Conservation (phyloP, 2,797 vertebrate species). For the Oophaga sylvatica region DNA sequence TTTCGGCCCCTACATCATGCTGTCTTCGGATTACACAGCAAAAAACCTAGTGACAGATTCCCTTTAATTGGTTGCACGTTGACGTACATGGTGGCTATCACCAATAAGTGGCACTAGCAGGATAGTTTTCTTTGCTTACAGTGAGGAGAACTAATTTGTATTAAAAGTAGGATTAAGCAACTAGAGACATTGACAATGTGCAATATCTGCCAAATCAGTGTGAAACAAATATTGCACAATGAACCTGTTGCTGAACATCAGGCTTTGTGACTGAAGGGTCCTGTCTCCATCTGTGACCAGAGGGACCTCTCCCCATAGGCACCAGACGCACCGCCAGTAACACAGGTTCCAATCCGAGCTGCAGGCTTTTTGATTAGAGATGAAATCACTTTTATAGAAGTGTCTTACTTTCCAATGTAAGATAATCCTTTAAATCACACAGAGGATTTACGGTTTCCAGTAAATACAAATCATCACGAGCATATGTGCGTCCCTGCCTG, state of each 20-base stretch:
- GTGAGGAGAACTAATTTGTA: no score
- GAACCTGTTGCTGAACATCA: background rate
- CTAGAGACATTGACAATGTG: background rate
- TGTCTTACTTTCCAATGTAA: no score
- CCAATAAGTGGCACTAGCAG: no score
- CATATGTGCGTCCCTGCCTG: constrained; percentile 9
- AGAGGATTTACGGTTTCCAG: constrained; percentile 33
- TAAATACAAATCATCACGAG: constrained; percentile 30
- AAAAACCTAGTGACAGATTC: no score
- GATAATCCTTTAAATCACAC: constrained; percentile 34
- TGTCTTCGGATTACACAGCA: no score
- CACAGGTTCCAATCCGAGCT: background rate
- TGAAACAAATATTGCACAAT: background rate
- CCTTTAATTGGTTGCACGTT: no score
- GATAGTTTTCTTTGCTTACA: no score
- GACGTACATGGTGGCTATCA: no score
- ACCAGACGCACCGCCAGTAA: background rate
- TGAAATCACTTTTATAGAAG: constrained; percentile 9
- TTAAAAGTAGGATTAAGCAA: background rate
- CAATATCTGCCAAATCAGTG: background rate
- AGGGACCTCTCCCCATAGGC: background rate
- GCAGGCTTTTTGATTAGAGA: constrained; percentile 15
- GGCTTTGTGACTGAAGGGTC: background rate
- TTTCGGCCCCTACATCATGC: no score
- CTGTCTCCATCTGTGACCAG: background rate